These are phyloP conservation scores for Diarsia rubi DNA, from an alignment of 2,888 invertebrate species.

Conservation along the genomic window DNA sequence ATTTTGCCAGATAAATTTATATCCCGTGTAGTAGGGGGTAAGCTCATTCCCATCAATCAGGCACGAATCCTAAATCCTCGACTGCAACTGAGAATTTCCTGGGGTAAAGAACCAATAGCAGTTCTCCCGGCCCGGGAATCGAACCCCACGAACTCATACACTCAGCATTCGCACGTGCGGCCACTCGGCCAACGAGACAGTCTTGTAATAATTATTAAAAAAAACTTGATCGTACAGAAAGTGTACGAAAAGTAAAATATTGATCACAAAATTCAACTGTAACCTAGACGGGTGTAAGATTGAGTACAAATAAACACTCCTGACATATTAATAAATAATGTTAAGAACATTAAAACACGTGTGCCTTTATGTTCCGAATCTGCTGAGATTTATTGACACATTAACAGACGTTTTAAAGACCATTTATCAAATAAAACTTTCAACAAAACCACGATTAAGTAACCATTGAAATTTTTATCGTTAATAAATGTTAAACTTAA, in stretches of 20 bases:
- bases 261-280: slow-evolving; percentile 1
- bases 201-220: not conserved
- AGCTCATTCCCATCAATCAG: too few species aligned
- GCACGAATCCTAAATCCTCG: too few species aligned
- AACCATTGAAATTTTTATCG: slow-evolving; percentile 1
- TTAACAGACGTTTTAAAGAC: slow-evolving; percentile 32
- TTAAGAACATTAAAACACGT: slow-evolving; percentile 15
- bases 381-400: slow-evolving; percentile 34
- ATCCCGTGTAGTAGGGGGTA: too few species aligned
- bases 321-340: slow-evolving; percentile 33
- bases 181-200: too few species aligned
- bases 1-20: too few species aligned
- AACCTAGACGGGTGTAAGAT: not conserved
- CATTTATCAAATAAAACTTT: slow-evolving; percentile 27
- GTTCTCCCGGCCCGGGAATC: too few species aligned
- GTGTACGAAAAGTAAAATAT: not conserved
- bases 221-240: not conserved
- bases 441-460: slow-evolving; percentile 30
- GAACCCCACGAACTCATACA: too few species aligned
- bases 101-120: too few species aligned
- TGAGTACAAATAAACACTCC: slow-evolving; percentile 23
- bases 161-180: too few species aligned
- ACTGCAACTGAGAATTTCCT: too few species aligned
- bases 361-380: slow-evolving; percentile 19
- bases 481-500: not conserved